Evolutionary conservation across 2,888 invertebrate species (phyloP).

Genomic region (Tryphoninae sp.): DNA sequence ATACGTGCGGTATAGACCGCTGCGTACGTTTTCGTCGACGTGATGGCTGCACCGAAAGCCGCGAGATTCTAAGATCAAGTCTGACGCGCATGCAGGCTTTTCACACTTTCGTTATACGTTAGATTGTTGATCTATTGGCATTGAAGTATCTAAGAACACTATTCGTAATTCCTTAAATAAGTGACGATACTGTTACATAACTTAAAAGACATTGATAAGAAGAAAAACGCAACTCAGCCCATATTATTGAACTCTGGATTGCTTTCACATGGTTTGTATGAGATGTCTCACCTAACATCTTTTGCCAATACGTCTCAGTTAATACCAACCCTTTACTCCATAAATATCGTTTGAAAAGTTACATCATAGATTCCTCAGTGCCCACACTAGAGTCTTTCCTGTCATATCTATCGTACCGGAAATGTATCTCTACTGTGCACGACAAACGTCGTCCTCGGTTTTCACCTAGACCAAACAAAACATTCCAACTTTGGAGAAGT

Average conservation of each 20-base stretch:
- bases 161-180: background rate
- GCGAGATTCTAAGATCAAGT: background rate
- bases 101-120: background rate
- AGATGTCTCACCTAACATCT: background rate
- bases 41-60: background rate
- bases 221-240: background rate
- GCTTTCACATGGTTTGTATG: background rate
- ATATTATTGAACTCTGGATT: background rate
- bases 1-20: constrained; percentile 24
- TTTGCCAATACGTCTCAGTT: background rate
- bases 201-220: background rate
- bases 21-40: constrained; percentile 24
- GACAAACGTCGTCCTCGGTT: constrained; percentile 15
- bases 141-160: background rate
- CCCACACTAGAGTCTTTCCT: background rate
- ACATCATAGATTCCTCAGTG: background rate
- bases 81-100: background rate
- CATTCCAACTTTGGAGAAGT: constrained; percentile 20
- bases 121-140: background rate
- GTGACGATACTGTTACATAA: background rate
- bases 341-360: constrained; percentile 30
- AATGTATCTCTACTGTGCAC: constrained; percentile 3
- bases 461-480: constrained; percentile 16
- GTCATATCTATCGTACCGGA: background rate
- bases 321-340: background rate